Percentiles rank a stretch among this genome's conserved stretches.
These are phyloP conservation scores for Cheirogaleus major DNA, from an alignment of 2,797 vertebrate species.

Conservation along the genomic window DNA sequence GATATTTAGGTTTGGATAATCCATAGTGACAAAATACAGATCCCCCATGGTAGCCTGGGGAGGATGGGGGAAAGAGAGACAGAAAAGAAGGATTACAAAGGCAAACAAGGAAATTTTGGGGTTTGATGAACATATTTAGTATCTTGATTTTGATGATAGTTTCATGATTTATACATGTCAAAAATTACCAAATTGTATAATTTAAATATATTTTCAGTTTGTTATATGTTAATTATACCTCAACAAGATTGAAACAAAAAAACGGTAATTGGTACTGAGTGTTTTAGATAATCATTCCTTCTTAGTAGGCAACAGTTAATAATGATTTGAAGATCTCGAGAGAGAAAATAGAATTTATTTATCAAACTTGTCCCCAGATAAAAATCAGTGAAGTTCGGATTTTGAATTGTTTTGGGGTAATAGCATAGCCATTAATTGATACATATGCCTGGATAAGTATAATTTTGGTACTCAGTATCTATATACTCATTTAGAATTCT, in stretches of 20 bases:
- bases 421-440: not conserved
- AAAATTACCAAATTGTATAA: not conserved
- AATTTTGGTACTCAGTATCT: not conserved
- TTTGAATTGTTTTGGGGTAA: slow-evolving; percentile 34
- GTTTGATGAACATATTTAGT: not conserved
- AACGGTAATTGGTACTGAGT: not conserved
- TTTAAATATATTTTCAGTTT: not conserved
- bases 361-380: not conserved
- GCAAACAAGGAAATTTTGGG: not conserved
- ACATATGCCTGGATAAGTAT: not conserved
- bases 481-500: slow-evolving; percentile 11
- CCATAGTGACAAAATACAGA: not conserved
- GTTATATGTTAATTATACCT: not conserved
- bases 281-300: not conserved
- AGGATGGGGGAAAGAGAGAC: not conserved
- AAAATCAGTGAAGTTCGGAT: slow-evolving; percentile 22
- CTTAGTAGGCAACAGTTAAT: not conserved
- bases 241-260: not conserved
- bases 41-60: not conserved
- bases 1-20: not conserved
- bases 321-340: not conserved
- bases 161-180: not conserved
- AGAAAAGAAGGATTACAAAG: not conserved
- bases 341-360: not conserved
- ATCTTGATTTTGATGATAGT: not conserved